These are phyloP conservation scores for Corella eumyota DNA, from an alignment of 23 tunicate species.

Conservation along the genomic window DNA sequence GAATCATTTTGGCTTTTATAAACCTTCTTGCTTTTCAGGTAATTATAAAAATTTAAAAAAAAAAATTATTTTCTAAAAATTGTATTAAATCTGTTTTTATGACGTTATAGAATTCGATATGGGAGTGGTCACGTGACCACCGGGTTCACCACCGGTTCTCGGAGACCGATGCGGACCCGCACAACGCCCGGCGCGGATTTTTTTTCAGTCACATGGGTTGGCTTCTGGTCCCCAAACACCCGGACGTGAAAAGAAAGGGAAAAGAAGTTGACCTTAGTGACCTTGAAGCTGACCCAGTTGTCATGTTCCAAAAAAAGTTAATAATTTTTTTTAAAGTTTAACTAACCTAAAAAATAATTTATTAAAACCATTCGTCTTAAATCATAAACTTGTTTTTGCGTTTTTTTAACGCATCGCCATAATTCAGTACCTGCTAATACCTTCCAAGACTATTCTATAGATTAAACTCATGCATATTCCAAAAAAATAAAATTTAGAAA, in stretches of 20 bases:
- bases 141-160: slow-evolving; percentile 69
- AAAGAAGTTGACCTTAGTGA: slow-evolving; percentile 38
- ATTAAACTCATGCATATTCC: too few species aligned
- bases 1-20: slow-evolving; percentile 34
- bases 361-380: too few species aligned
- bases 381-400: too few species aligned
- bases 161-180: slow-evolving; percentile 84
- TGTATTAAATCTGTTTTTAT: too few species aligned
- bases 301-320: slow-evolving; percentile 61
- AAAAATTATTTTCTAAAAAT: too few species aligned
- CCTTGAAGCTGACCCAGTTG: slow-evolving; percentile 54
- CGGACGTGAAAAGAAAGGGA: slow-evolving; percentile 69
- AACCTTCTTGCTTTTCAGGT: slow-evolving; percentile 66
- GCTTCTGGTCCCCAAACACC: slow-evolving; percentile 75
- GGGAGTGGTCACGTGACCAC: slow-evolving; percentile 84
- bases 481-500: too few species aligned
- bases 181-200: slow-evolving; percentile 66
- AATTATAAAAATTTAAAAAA: too few species aligned
- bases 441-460: too few species aligned
- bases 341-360: too few species aligned
- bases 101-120: slow-evolving; percentile 59
- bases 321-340: too few species aligned
- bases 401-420: too few species aligned
- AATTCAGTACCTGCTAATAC: too few species aligned
- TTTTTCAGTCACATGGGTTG: slow-evolving; percentile 85